phyloP scores from a whole-genome alignment of 1,140 invertebrate species.

The Apis cerana region DNA sequence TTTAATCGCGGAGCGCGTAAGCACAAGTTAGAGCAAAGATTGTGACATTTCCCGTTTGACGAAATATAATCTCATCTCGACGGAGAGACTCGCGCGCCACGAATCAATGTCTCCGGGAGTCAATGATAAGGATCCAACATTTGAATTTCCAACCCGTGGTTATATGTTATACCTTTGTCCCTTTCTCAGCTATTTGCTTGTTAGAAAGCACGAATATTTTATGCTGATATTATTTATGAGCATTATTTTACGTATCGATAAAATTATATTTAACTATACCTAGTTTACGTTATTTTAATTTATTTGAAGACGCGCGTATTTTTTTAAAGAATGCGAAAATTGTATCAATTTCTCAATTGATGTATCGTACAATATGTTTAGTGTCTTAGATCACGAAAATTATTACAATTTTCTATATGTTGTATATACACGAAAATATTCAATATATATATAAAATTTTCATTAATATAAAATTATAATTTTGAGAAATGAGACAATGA shows the following conservation, averaged over 20 bases:
- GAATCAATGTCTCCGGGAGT: background rate
- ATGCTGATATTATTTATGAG: background rate
- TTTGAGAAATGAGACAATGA: too few relatives aligned
- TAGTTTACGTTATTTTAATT: background rate
- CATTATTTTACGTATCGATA: background rate
- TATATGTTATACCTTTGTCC: conserved; percentile 16
- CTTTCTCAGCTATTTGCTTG: background rate
- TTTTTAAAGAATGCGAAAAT: too few relatives aligned
- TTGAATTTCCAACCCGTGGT: conserved; percentile 28
- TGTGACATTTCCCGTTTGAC: conserved; percentile 23
- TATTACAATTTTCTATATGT: too few relatives aligned
- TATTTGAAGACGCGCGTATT: background rate
- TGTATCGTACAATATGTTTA: too few relatives aligned
- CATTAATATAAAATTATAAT: too few relatives aligned
- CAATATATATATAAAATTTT: too few relatives aligned
- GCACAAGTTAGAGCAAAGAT: conserved; percentile 23
- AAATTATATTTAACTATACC: background rate
- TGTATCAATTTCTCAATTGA: too few relatives aligned
- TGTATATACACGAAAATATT: too few relatives aligned
- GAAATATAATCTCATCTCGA: conserved; percentile 33
- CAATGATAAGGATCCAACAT: conserved; percentile 30
- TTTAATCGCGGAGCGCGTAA: conserved; percentile 11
- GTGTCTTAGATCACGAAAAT: too few relatives aligned
- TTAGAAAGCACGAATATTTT: conserved; percentile 17
- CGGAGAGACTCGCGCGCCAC: conserved; percentile 2